Percentiles rank a stretch among this genome's conserved stretches.
phyloP scores from a whole-genome alignment of 2,113 vertebrate species.

The Lepisosteus osseus region DNA sequence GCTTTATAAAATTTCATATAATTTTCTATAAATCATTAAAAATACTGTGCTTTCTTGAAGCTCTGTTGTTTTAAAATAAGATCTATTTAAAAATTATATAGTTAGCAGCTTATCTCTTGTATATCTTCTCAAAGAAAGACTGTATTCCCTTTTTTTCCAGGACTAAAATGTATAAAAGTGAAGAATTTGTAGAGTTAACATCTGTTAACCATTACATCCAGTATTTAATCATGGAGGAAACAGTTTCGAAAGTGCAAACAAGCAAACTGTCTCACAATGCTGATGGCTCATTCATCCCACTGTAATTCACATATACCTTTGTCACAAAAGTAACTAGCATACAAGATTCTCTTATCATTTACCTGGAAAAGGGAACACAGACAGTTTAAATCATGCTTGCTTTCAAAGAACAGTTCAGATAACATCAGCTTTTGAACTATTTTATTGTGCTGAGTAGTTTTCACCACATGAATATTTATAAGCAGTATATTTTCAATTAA shows the following conservation, averaged over 20 bases:
- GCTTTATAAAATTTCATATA: slow-evolving; percentile 71
- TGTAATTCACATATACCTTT: background rate
- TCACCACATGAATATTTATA: slow-evolving; percentile 9
- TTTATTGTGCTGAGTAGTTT: slow-evolving; percentile 14
- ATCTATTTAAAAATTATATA: slow-evolving; percentile 47
- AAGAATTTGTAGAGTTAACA: slow-evolving; percentile 22
- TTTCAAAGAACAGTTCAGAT: slow-evolving; percentile 13
- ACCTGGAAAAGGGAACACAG: slow-evolving; percentile 12
- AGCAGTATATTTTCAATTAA: slow-evolving; percentile 9
- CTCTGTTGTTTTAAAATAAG: slow-evolving; percentile 49
- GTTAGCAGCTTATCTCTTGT: slow-evolving; percentile 56
- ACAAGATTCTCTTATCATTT: background rate
- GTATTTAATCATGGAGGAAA: background rate
- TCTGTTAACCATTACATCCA: slow-evolving; percentile 8
- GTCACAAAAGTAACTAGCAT: background rate
- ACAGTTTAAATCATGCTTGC: slow-evolving; percentile 10
- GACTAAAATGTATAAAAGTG: slow-evolving; percentile 22
- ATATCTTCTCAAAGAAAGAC: slow-evolving; percentile 38
- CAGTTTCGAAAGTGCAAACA: background rate
- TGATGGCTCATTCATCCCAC: background rate
- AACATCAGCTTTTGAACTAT: slow-evolving; percentile 2
- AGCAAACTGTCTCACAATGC: background rate
- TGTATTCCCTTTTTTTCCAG: slow-evolving; percentile 23
- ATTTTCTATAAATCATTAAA: slow-evolving; percentile 75
- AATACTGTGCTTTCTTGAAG: slow-evolving; percentile 70